These are phyloP conservation scores for Lepidocyrtinus sp. DNA, from an alignment of 2,888 invertebrate species.

Conservation along the genomic window DNA sequence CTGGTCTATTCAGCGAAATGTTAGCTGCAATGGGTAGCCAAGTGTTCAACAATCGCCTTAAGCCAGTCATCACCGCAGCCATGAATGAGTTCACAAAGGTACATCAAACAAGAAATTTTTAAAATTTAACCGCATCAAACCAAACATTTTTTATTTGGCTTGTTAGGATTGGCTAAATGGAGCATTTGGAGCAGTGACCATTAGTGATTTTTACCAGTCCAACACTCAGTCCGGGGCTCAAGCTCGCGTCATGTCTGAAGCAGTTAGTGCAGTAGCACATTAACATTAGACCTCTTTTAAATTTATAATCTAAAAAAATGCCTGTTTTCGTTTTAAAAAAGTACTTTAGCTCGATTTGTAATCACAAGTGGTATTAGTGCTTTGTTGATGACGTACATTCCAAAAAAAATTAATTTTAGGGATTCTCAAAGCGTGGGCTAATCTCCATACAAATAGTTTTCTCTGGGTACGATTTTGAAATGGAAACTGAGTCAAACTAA, in stretches of 20 bases:
- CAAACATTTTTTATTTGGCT: not conserved
- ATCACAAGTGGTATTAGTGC: no score
- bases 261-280: constrained; percentile 46
- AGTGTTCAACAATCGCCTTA: constrained; percentile 60
- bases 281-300: no score
- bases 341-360: no score
- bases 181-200: constrained; percentile 53
- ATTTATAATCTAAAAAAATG: no score
- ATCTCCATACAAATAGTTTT: no score
- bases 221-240: constrained; percentile 14
- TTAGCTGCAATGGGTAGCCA: constrained; percentile 61
- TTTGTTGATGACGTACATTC: no score
- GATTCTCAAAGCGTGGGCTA: no score
- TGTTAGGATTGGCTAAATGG: constrained; percentile 58
- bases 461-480: no score
- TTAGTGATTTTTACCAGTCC: constrained; percentile 34
- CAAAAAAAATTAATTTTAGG: no score
- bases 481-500: no score
- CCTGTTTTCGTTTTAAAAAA: no score
- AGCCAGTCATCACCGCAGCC: constrained; percentile 57
- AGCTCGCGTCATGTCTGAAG: constrained; percentile 48
- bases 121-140: constrained; percentile 1
- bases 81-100: constrained; percentile 63
- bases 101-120: no score
- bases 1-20: constrained; percentile 55